phyloP scores from a whole-genome alignment of 1,140 invertebrate species.

The Calycopis cecrops region DNA sequence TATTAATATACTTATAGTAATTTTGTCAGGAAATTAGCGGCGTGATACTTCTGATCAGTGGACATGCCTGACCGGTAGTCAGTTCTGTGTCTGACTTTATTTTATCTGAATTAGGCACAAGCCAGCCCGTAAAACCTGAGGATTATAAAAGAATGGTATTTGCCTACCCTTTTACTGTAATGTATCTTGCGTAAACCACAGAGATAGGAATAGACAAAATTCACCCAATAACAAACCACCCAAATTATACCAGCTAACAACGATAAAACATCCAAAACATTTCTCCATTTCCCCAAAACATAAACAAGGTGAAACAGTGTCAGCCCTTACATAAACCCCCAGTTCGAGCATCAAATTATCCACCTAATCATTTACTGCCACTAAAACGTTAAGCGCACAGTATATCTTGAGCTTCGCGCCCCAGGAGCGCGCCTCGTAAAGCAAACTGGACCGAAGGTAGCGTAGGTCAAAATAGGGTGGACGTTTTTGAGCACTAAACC shows the following conservation, averaged over 20 bases:
- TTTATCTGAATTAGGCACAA: too few species aligned
- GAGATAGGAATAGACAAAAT: too few species aligned
- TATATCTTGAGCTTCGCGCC: conserved; percentile 38
- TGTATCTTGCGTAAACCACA: too few species aligned
- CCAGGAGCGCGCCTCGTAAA: conserved; percentile 16
- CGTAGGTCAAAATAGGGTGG: conserved; percentile 42
- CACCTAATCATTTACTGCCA: conserved; percentile 67
- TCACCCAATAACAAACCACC: not conserved
- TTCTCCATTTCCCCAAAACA: conserved; percentile 6
- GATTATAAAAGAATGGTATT: too few species aligned
- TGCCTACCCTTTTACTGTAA: too few species aligned
- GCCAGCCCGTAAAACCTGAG: too few species aligned
- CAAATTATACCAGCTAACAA: not conserved
- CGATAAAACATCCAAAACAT: not conserved
- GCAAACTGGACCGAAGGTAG: conserved; percentile 26
- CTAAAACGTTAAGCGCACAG: conserved; percentile 54
- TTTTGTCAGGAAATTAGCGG: too few species aligned
- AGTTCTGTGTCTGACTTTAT: too few species aligned
- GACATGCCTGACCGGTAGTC: too few species aligned
- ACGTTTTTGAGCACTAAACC: conserved; percentile 49
- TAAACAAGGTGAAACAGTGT: not conserved
- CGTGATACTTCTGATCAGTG: too few species aligned
- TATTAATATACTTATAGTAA: too few species aligned
- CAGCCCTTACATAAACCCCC: conserved; percentile 51
- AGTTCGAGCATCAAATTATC: conserved; percentile 67